These are phyloP conservation scores for Elachura formosa DNA, from an alignment of 2,113 vertebrate species.

Conservation along the genomic window DNA sequence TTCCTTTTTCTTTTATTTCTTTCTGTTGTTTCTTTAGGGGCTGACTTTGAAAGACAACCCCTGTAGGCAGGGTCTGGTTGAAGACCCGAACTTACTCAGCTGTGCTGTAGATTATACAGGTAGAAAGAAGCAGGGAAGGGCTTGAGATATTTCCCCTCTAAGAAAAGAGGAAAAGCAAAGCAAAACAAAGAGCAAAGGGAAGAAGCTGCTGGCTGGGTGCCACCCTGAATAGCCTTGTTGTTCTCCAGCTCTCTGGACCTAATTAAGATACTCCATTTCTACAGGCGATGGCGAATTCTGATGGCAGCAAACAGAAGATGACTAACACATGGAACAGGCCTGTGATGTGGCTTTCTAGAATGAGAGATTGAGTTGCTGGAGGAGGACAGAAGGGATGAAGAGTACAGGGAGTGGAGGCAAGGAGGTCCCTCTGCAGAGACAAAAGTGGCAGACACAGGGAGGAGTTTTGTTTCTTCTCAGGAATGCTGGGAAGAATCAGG, in stretches of 20 bases:
- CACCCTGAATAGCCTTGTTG: background rate
- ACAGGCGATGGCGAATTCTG: background rate
- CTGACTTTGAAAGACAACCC: background rate
- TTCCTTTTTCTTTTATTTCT: background rate
- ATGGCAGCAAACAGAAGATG: slow-evolving; percentile 28
- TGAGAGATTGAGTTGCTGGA: background rate
- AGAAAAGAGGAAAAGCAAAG: background rate
- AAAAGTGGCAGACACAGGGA: slow-evolving; percentile 56
- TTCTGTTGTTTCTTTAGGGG: background rate
- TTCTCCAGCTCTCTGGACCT: slow-evolving; percentile 34
- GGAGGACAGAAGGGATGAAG: background rate
- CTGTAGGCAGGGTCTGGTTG: background rate
- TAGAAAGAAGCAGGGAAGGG: background rate
- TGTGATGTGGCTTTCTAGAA: slow-evolving; percentile 56
- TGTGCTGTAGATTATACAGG: background rate
- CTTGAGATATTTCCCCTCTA: background rate
- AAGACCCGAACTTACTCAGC: background rate
- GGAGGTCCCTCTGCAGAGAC: slow-evolving; percentile 37
- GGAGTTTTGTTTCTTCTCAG: slow-evolving; percentile 59
- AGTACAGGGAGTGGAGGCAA: background rate
- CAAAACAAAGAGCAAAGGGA: background rate
- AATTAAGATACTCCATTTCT: background rate
- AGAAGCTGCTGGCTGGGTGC: background rate
- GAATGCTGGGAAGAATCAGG: slow-evolving; percentile 46
- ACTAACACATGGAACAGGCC: slow-evolving; percentile 27